These are phyloP conservation scores for Neodiprion lecontei DNA, from an alignment of 1,140 invertebrate genomes.

Conservation along the genomic window DNA sequence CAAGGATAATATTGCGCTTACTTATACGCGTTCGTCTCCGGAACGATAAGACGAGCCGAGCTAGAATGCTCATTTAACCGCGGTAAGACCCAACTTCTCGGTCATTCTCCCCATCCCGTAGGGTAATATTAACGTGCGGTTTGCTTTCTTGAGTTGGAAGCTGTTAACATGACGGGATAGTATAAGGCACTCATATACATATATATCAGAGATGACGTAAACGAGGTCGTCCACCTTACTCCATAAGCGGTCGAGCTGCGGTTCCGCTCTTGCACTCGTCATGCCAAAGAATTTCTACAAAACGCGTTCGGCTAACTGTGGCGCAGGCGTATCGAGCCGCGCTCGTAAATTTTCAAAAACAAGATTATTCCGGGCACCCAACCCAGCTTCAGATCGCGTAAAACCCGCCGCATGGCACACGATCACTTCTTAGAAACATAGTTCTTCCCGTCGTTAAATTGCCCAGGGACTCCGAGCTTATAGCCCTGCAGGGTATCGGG, in stretches of 20 bases:
- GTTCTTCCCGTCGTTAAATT: neutral
- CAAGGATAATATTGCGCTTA: no score
- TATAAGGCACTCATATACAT: no score
- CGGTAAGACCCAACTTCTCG: no score
- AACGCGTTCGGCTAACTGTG: neutral
- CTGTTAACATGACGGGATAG: no score
- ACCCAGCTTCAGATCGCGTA: neutral
- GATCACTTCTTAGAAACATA: neutral
- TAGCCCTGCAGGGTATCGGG: neutral
- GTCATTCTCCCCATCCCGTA: no score
- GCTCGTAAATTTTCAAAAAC: constrained; percentile 1
- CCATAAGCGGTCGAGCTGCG: neutral
- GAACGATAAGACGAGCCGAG: no score
- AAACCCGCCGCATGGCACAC: neutral
- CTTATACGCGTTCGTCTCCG: no score
- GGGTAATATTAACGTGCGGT: no score
- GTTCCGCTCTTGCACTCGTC: neutral
- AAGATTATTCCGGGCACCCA: neutral
- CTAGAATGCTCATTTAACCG: no score
- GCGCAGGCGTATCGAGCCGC: no score
- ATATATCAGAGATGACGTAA: neutral
- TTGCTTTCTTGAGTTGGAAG: no score
- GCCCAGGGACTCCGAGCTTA: neutral
- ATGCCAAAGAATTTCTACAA: neutral
- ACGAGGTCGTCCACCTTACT: neutral